phyloP scores from a whole-genome alignment of 2,888 invertebrate species.

The Tetheella fluctuosa region DNA sequence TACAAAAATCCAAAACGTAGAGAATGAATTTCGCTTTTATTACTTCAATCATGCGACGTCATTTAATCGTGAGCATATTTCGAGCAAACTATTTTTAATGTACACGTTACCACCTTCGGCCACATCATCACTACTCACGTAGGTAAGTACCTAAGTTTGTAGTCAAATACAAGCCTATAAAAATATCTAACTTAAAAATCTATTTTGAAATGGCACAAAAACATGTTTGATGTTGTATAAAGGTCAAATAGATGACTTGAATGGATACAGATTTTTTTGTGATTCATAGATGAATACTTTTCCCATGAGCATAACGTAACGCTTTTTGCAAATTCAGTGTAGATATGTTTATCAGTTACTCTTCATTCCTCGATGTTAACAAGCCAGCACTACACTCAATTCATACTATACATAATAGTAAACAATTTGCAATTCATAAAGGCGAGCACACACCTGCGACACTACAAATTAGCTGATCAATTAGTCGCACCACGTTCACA shows the following conservation, averaged over 20 bases:
- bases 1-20: constrained; percentile 21
- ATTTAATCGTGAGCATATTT: constrained; percentile 35
- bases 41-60: constrained; percentile 45
- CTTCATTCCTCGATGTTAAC: not conserved
- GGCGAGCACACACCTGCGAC: constrained; percentile 9
- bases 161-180: no score
- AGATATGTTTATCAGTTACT: not conserved
- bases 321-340: no score
- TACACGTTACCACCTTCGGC: constrained; percentile 12
- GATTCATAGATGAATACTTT: no score
- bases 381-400: not conserved
- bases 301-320: no score
- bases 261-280: no score
- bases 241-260: no score
- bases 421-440: constrained; percentile 12
- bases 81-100: constrained; percentile 33
- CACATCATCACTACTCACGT: no score
- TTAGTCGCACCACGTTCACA: constrained; percentile 11
- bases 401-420: not conserved
- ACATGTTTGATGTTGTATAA: no score
- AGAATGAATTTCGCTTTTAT: constrained; percentile 36
- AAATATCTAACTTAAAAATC: no score
- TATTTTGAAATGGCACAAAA: no score
- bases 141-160: no score
- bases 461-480: constrained; percentile 14